A percentile compares a stretch with the other conserved stretches of the same genome.
phyloP scores from a whole-genome alignment of 2,888 invertebrate genomes.

The Empis stercorea region DNA sequence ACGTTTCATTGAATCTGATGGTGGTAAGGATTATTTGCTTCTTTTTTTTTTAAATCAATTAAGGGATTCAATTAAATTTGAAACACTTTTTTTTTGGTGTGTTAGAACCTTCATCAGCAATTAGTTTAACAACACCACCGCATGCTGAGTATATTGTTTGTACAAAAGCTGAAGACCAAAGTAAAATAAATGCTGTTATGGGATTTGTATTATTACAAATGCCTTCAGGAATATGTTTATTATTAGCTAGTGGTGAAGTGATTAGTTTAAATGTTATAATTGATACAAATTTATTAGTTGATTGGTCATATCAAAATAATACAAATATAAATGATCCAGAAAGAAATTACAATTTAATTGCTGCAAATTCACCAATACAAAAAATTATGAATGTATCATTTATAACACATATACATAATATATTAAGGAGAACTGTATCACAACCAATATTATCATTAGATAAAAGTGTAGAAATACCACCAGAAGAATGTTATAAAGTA shows the following conservation, averaged over 20 bases:
- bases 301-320: constrained; percentile 3
- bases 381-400: constrained; percentile 50
- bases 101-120: constrained; percentile 1
- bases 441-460: constrained; percentile 60
- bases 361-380: constrained; percentile 11
- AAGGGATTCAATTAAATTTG: not conserved
- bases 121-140: constrained; percentile 40
- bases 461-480: constrained; percentile 38
- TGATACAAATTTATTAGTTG: constrained; percentile 25
- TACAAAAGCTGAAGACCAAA: constrained; percentile 41
- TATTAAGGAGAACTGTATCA: constrained; percentile 54
- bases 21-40: constrained; percentile 28
- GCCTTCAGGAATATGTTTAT: constrained; percentile 46
- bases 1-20: constrained; percentile 44
- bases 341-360: constrained; percentile 3
- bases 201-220: constrained; percentile 46
- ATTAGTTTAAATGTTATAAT: constrained; percentile 31
- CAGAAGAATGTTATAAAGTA: constrained; percentile 51
- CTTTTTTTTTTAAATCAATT: no score
- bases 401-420: constrained; percentile 53
- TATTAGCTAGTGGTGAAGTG: constrained; percentile 48
- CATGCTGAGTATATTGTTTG: constrained; percentile 58
- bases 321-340: not conserved
- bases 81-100: not conserved
- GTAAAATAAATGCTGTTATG: constrained; percentile 44